Conservation (phyloP, 92 coral and sea anemone species). For the Palythoa caribaeorum region DNA sequence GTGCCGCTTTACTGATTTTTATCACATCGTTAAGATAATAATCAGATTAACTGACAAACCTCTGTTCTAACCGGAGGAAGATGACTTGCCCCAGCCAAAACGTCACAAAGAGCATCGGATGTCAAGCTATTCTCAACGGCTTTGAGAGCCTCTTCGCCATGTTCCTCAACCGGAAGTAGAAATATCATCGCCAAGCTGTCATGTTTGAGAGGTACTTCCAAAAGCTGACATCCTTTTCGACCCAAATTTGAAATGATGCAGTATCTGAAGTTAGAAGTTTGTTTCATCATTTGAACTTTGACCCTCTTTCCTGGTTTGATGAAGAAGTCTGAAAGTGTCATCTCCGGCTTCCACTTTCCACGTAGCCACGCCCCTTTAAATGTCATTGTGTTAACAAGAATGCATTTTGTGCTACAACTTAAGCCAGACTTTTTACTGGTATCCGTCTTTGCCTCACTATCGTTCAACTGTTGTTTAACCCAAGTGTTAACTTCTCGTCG, state of each 20-base stretch:
- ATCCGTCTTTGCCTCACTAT: conserved; percentile 20
- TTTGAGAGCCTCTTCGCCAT: conserved; percentile 24
- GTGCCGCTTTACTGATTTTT: background rate
- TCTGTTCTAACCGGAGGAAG: conserved; percentile 35
- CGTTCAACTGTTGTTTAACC: conserved; percentile 40
- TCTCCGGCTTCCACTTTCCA: conserved; percentile 20
- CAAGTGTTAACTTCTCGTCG: conserved; percentile 32
- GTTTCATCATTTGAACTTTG: conserved; percentile 42
- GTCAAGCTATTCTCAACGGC: conserved; percentile 32
- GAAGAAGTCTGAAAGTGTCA: background rate
- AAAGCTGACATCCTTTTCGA: conserved; percentile 38
- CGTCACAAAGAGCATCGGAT: conserved; percentile 11
- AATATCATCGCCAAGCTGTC: conserved; percentile 31
- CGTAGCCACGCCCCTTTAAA: conserved; percentile 39
- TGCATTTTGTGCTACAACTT: conserved; percentile 14
- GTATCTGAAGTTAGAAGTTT: conserved; percentile 38
- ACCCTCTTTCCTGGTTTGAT: conserved; percentile 26
- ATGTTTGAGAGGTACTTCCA: conserved; percentile 34
- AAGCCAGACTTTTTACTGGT: conserved; percentile 18
- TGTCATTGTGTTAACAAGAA: conserved; percentile 28
- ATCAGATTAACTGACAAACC: conserved; percentile 6
- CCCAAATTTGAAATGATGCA: conserved; percentile 41
- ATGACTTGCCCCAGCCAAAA: conserved; percentile 19
- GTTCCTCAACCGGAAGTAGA: conserved; percentile 33
- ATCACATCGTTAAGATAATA: background rate